phyloP scores from a whole-genome alignment of 2,113 vertebrate genomes.

The Sphyrna mokarran region DNA sequence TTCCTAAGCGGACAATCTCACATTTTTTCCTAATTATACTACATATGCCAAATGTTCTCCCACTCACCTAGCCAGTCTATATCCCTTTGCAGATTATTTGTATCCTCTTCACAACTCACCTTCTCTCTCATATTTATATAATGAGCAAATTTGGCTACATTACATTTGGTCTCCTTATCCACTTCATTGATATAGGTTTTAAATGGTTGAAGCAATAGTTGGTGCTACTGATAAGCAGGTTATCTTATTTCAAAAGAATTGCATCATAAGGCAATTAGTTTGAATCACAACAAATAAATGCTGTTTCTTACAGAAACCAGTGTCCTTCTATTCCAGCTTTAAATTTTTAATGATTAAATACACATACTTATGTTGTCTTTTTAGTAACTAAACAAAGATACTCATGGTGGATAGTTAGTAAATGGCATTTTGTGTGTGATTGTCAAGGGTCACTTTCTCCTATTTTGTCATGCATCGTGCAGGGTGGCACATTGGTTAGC shows the following conservation, averaged over 20 bases:
- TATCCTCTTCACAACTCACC: too few relatives aligned
- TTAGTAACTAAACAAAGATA: background rate
- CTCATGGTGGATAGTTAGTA: background rate
- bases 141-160: too few relatives aligned
- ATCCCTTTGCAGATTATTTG: too few relatives aligned
- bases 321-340: background rate
- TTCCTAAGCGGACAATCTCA: background rate
- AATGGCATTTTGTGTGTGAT: background rate
- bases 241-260: too few relatives aligned
- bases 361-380: background rate
- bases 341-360: background rate
- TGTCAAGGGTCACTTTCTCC: background rate
- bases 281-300: too few relatives aligned
- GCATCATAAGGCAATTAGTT: too few relatives aligned
- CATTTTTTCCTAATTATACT: background rate
- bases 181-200: too few relatives aligned
- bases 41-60: background rate
- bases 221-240: too few relatives aligned
- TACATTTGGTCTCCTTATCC: too few relatives aligned
- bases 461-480: background rate
- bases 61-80: background rate
- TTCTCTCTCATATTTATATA: too few relatives aligned
- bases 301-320: background rate
- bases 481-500: too few relatives aligned
- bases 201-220: too few relatives aligned